These are phyloP conservation scores for Petromus typicus DNA, from an alignment of 2,113 vertebrate genomes.

Conservation along the genomic window DNA sequence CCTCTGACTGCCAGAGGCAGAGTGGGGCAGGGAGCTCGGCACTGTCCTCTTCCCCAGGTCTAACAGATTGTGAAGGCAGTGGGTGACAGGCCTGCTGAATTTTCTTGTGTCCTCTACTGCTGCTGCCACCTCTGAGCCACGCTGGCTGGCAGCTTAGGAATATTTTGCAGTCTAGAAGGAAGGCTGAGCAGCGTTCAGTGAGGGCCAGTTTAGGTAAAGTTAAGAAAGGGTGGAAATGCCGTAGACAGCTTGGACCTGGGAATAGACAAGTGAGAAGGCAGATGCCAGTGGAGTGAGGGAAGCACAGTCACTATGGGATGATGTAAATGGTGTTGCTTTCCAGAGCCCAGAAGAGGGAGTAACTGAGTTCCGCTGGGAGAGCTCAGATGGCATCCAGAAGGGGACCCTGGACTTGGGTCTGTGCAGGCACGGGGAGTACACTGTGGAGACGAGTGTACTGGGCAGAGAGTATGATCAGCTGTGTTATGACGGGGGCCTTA, in stretches of 20 bases:
- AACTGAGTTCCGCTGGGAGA: constrained; percentile 43
- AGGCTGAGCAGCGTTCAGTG: background rate
- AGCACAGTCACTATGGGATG: background rate
- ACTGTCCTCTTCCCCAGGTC: background rate
- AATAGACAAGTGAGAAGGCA: constrained; percentile 34
- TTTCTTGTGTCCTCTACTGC: background rate
- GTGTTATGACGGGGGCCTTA: background rate
- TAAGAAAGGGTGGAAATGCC: background rate
- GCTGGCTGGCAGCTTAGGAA: background rate
- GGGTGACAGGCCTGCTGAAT: background rate
- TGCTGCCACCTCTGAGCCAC: background rate
- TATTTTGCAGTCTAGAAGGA: constrained; percentile 24
- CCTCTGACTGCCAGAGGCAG: background rate
- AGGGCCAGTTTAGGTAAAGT: constrained; percentile 18
- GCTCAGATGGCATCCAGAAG: constrained; percentile 1
- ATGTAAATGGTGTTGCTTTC: background rate
- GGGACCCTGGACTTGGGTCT: background rate
- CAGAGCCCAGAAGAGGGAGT: constrained; percentile 4
- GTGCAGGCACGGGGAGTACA: background rate
- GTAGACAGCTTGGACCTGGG: background rate
- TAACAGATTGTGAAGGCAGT: background rate
- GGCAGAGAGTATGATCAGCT: background rate
- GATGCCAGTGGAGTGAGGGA: background rate
- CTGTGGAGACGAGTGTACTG: background rate
- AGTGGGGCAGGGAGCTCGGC: background rate